A percentile compares a stretch with the other conserved stretches of the same genome.
Evolutionary conservation across 2,113 vertebrate genomes (phyloP).

Genomic region (Conger conger): DNA sequence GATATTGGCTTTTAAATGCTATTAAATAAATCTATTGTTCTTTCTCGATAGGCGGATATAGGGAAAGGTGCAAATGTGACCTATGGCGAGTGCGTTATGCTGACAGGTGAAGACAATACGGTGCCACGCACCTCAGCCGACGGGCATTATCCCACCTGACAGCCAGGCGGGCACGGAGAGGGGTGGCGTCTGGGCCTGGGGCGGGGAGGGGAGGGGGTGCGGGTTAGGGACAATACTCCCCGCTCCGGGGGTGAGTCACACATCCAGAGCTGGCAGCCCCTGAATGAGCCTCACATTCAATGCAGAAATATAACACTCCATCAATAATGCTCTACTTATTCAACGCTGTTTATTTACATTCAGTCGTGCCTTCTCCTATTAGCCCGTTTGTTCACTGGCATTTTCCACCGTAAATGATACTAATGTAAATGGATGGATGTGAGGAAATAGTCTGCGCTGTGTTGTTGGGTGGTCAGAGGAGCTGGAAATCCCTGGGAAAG

Average conservation of each 20-base stretch:
- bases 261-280: slow-evolving; percentile 16
- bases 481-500: neutral
- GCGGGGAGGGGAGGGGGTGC: neutral
- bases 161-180: neutral
- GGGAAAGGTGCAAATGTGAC: slow-evolving; percentile 50
- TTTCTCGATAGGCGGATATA: neutral
- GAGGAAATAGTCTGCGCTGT: neutral
- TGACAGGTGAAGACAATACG: slow-evolving; percentile 44
- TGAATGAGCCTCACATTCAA: slow-evolving; percentile 13
- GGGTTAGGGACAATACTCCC: neutral
- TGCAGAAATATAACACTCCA: neutral
- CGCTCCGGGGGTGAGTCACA: slow-evolving; percentile 20
- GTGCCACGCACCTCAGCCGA: slow-evolving; percentile 29
- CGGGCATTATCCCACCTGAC: slow-evolving; percentile 40
- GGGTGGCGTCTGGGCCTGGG: neutral
- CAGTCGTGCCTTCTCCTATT: neutral
- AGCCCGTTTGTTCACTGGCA: neutral
- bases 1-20: slow-evolving; percentile 12
- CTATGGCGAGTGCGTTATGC: slow-evolving; percentile 40
- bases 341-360: slow-evolving; percentile 10
- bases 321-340: neutral
- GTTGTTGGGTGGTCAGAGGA: neutral
- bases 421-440: neutral
- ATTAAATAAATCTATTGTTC: neutral
- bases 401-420: neutral